These are phyloP conservation scores for Aurelia sp. DNA, from an alignment of 30 jellyfish, hydroid and myxozoan genomes.

Conservation along the genomic window DNA sequence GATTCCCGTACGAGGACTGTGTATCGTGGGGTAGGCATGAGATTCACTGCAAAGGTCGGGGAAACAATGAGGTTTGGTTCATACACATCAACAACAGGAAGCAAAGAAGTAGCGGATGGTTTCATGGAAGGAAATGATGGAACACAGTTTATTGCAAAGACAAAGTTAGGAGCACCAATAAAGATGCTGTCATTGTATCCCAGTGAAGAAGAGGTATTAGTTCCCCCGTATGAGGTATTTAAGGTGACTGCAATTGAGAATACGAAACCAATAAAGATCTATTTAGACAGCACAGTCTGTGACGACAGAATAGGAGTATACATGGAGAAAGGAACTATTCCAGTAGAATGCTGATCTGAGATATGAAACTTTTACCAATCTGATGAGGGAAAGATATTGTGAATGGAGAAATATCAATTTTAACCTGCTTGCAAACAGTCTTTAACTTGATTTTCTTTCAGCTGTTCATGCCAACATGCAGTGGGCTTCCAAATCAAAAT, in stretches of 20 bases:
- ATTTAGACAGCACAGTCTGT: conserved; percentile 29
- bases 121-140: conserved; percentile 44
- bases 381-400: too few relatives aligned
- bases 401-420: too few relatives aligned
- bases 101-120: conserved; percentile 40
- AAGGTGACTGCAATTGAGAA: conserved; percentile 24
- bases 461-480: too few relatives aligned
- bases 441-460: too few relatives aligned
- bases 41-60: conserved; percentile 49
- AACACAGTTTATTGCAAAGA: conserved; percentile 31
- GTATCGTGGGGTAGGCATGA: conserved; percentile 49
- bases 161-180: conserved; percentile 64
- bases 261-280: conserved; percentile 20
- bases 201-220: conserved; percentile 59
- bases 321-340: conserved; percentile 34
- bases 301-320: conserved; percentile 19
- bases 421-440: too few relatives aligned
- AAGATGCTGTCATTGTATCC: conserved; percentile 53
- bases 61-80: conserved; percentile 65
- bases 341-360: neutral
- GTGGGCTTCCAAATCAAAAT: too few relatives aligned
- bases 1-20: conserved; percentile 24
- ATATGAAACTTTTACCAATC: too few relatives aligned
- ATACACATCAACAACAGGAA: conserved; percentile 52
- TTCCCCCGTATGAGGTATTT: conserved; percentile 68